phyloP scores from a whole-genome alignment of 2,797 vertebrate species.

The Choloepus didactylus region DNA sequence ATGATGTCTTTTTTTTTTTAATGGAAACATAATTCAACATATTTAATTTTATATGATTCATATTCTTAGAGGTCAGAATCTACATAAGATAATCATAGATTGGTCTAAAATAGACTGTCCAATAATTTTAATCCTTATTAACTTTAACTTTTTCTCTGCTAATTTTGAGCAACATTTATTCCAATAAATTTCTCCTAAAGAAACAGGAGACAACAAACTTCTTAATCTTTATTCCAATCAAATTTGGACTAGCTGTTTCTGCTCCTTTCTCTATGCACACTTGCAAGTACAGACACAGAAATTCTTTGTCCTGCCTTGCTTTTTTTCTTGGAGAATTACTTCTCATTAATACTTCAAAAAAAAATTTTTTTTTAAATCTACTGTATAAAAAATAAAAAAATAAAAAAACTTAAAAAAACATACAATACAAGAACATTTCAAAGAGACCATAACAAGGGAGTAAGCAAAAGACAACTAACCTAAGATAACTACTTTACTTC shows the following conservation, averaged over 20 bases:
- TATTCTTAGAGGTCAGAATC: background rate
- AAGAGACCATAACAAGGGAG: no score
- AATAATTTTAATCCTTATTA: constrained; percentile 12
- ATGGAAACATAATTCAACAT: constrained; percentile 33
- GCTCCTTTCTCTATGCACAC: no score
- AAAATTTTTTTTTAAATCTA: no score
- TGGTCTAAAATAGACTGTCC: constrained; percentile 28
- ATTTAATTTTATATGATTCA: constrained; percentile 29
- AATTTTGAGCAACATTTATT: constrained; percentile 28
- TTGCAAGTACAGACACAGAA: background rate
- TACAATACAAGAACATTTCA: no score
- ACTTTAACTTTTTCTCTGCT: background rate
- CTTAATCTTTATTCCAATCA: constrained; percentile 47
- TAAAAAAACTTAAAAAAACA: no score
- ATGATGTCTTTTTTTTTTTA: no score
- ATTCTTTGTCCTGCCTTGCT: background rate
- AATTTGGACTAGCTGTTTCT: background rate
- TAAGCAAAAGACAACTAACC: no score
- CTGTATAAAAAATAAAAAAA: no score
- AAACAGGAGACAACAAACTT: background rate
- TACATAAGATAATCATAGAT: background rate
- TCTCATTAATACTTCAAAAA: constrained; percentile 38
- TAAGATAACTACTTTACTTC: no score
- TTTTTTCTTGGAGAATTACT: constrained; percentile 5
- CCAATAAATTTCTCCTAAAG: constrained; percentile 1